Evolutionary conservation across 1,140 invertebrate species (phyloP).

Genomic region (Holcopasites calliopsidis): DNA sequence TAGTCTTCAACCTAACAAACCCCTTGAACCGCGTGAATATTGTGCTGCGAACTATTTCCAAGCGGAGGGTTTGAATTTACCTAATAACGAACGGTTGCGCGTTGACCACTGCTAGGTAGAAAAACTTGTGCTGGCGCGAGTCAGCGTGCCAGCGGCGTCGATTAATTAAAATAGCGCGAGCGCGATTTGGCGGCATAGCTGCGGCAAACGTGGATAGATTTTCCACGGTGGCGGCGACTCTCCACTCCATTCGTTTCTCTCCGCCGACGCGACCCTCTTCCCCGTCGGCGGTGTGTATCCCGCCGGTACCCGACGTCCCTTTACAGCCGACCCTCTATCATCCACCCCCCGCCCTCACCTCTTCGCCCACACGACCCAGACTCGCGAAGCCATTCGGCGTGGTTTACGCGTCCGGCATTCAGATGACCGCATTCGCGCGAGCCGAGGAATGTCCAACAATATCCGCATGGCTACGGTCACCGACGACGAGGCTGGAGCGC

Average conservation of each 20-base stretch:
- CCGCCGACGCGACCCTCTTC: slow-evolving; percentile 15
- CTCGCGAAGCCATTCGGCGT: slow-evolving; percentile 75
- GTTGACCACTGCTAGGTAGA: neutral
- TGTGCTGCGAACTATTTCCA: neutral
- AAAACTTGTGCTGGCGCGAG: slow-evolving; percentile 7
- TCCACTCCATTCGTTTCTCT: slow-evolving; percentile 38
- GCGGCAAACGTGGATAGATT: slow-evolving; percentile 69
- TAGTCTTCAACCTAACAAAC: neutral
- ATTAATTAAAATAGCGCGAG: slow-evolving; percentile 77
- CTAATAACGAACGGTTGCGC: neutral
- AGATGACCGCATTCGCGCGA: slow-evolving; percentile 78
- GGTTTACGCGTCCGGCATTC: slow-evolving; percentile 78
- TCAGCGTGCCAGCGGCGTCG: slow-evolving; percentile 57
- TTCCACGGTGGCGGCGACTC: slow-evolving; percentile 55
- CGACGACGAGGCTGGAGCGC: slow-evolving; percentile 68
- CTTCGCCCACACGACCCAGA: slow-evolving; percentile 63
- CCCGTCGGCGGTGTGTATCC: slow-evolving; percentile 40
- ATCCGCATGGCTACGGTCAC: slow-evolving; percentile 73
- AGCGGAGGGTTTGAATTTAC: neutral
- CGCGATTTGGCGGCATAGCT: slow-evolving; percentile 74
- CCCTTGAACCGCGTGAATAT: neutral
- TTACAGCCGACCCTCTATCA: slow-evolving; percentile 44
- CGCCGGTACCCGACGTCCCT: slow-evolving; percentile 33
- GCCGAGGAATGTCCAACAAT: slow-evolving; percentile 78
- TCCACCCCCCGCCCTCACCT: slow-evolving; percentile 37